These are phyloP conservation scores for Trichopoda pennipes DNA, from an alignment of 2,888 invertebrate species.

Conservation along the genomic window DNA sequence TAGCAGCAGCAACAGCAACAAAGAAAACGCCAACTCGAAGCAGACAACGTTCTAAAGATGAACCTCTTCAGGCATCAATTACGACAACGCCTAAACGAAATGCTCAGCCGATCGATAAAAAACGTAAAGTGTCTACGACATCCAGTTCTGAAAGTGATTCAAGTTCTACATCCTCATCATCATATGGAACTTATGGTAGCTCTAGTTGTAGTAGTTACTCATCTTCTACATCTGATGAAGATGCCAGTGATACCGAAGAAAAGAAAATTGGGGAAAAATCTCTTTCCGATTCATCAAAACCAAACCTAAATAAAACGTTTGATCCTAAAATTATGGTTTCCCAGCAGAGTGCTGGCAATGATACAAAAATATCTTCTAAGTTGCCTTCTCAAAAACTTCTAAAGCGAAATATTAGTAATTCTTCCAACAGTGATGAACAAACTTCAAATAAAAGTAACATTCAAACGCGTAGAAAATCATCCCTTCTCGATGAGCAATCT, in stretches of 20 bases:
- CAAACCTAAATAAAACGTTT: slow-evolving; percentile 74
- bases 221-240: slow-evolving; percentile 71
- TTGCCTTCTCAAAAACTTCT: slow-evolving; percentile 72
- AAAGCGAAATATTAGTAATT: slow-evolving; percentile 70
- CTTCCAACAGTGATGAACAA: slow-evolving; percentile 60
- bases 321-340: slow-evolving; percentile 64
- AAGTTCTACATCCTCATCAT: slow-evolving; percentile 73
- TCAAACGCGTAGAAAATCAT: slow-evolving; percentile 71
- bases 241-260: slow-evolving; percentile 69
- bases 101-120: slow-evolving; percentile 67
- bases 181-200: slow-evolving; percentile 74
- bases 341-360: slow-evolving; percentile 41
- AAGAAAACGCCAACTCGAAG: slow-evolving; percentile 63
- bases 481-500: slow-evolving; percentile 77
- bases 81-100: slow-evolving; percentile 64
- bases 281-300: slow-evolving; percentile 70
- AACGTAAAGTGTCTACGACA: slow-evolving; percentile 73
- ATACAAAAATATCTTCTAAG: slow-evolving; percentile 59
- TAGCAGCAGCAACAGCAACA: slow-evolving; percentile 17
- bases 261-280: slow-evolving; percentile 53
- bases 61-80: slow-evolving; percentile 21
- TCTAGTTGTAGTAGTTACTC: slow-evolving; percentile 73
- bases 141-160: slow-evolving; percentile 77
- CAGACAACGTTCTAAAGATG: slow-evolving; percentile 75
- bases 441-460: slow-evolving; percentile 43